Evolutionary conservation across 2,113 vertebrate genomes (phyloP).

Genomic region (Callipepla californica): DNA sequence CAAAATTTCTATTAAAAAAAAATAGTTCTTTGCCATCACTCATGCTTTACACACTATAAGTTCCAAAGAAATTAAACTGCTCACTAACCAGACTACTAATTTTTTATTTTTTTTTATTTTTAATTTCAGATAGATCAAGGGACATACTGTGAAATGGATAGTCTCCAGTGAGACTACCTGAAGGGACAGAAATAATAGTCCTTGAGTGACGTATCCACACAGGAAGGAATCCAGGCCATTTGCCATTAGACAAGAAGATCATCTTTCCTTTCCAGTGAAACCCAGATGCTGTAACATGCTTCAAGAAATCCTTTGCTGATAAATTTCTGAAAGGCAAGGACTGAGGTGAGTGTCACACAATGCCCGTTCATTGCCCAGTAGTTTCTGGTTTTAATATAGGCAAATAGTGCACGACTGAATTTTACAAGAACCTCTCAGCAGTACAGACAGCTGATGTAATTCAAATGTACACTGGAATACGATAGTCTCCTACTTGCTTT

Average conservation of each 20-base stretch:
- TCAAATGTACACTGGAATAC: not conserved
- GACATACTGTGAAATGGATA: not conserved
- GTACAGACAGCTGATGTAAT: not conserved
- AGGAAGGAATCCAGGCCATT: not conserved
- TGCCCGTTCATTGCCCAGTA: not conserved
- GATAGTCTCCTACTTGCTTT: not conserved
- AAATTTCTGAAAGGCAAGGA: not conserved
- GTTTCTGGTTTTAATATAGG: not conserved
- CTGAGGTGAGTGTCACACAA: not conserved
- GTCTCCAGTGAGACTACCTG: rapidly evolving
- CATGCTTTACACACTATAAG: not conserved
- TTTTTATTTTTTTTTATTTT: too few relatives aligned
- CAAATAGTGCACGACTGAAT: not conserved
- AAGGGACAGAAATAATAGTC: not conserved
- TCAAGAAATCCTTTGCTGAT: not conserved
- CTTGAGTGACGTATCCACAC: not conserved
- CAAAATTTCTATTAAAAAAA: not conserved
- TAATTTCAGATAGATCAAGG: rapidly evolving
- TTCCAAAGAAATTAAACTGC: not conserved
- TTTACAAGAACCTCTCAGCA: not conserved
- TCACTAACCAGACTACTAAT: not conserved
- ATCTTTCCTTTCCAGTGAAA: not conserved
- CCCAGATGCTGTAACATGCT: rapidly evolving
- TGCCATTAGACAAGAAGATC: rapidly evolving
- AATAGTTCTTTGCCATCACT: not conserved